Conservation (phyloP, 2,888 invertebrate species). For the Macrophya annulata region DNA sequence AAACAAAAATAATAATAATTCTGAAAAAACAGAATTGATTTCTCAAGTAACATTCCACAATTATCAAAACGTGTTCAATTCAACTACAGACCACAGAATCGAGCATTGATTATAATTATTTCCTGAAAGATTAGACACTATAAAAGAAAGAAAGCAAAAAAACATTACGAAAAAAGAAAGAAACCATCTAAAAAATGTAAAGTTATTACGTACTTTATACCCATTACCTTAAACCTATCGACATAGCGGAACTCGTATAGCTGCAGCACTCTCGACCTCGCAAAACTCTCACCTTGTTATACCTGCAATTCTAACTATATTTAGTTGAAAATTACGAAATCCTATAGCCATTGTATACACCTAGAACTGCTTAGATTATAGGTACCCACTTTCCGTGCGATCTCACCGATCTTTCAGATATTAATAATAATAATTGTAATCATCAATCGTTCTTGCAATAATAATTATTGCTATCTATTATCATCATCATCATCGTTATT, state of each 20-base stretch:
- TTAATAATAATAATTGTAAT: constrained; percentile 6
- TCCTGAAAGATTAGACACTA: no score
- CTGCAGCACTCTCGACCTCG: constrained; percentile 15
- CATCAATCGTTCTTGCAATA: constrained; percentile 1
- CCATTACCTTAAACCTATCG: neutral
- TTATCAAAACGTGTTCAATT: no score
- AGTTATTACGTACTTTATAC: neutral
- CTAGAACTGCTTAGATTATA: neutral
- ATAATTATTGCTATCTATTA: neutral
- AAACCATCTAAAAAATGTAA: neutral
- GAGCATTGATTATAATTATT: no score
- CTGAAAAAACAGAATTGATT: no score
- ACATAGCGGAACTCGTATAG: constrained; percentile 4
- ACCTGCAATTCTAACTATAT: neutral
- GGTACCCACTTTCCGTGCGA: neutral
- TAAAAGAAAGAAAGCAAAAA: no score
- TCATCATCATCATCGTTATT: neutral
- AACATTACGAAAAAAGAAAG: no score
- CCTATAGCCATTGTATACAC: neutral
- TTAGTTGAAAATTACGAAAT: neutral
- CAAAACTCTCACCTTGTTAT: constrained; percentile 31
- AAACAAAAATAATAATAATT: no score
- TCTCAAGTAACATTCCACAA: no score
- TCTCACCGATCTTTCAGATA: neutral
- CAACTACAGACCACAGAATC: no score